Conservation (phyloP, 2,888 invertebrate genomes). For the Eupithecia inturbata region DNA sequence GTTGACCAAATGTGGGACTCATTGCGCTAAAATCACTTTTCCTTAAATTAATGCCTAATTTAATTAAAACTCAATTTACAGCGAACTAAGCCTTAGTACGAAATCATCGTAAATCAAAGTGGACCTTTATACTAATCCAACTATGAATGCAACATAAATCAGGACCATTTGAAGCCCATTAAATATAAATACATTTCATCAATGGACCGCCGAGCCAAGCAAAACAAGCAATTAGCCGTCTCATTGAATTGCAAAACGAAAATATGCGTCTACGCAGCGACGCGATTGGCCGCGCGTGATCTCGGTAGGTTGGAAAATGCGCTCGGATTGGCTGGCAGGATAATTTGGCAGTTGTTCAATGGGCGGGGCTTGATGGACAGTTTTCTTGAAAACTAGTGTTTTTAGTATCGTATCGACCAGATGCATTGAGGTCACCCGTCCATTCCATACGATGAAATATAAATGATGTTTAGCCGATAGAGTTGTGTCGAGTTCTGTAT, state of each 20-base stretch:
- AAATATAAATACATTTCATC: constrained; percentile 52
- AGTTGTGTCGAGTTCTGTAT: neutral
- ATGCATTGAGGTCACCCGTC: neutral
- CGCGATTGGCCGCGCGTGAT: constrained; percentile 60
- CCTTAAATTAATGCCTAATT: neutral
- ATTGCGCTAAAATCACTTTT: constrained; percentile 11
- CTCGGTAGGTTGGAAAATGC: constrained; percentile 53
- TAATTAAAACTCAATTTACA: constrained; percentile 8
- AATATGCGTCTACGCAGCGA: constrained; percentile 72
- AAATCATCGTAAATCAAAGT: constrained; percentile 51
- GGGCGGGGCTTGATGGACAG: constrained; percentile 62
- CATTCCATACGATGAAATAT: neutral
- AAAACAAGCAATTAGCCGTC: constrained; percentile 69
- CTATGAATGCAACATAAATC: constrained; percentile 42
- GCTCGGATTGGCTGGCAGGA: constrained; percentile 59
- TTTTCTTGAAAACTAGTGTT: constrained; percentile 36
- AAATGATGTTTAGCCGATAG: neutral
- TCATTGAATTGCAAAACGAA: constrained; percentile 74
- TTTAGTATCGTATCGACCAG: constrained; percentile 19
- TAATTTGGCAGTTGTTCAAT: constrained; percentile 77
- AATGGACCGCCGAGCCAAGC: constrained; percentile 61
- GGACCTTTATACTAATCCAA: constrained; percentile 47
- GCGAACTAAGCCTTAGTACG: neutral
- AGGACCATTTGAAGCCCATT: constrained; percentile 43
- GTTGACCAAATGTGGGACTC: no score